Evolutionary conservation across 2,888 invertebrate genomes (phyloP).

Genomic region (Plebejus melissa): DNA sequence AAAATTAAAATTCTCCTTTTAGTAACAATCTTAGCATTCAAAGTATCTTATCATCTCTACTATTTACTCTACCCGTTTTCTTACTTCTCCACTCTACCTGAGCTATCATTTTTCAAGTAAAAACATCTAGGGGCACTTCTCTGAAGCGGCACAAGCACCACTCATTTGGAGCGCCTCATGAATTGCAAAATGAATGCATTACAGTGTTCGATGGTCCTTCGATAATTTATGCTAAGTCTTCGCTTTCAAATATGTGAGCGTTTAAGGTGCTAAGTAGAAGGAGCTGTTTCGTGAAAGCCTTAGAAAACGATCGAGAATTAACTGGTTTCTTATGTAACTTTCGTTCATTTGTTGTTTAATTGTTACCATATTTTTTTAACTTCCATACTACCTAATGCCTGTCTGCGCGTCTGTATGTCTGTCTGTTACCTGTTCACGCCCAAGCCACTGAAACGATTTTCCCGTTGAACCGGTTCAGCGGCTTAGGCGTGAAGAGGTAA

Average conservation of each 20-base stretch:
- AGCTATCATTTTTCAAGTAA: conserved; percentile 35
- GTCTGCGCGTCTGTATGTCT: no score
- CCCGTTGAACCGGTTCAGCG: no score
- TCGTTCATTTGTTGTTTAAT: neutral
- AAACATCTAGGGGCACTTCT: conserved; percentile 42
- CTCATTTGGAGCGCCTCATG: conserved; percentile 38
- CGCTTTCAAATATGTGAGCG: conserved; percentile 32
- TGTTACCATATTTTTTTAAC: no score
- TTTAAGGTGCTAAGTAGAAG: conserved; percentile 2
- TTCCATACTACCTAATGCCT: no score
- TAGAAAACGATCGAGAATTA: neutral
- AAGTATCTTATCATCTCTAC: no score
- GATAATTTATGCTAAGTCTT: conserved; percentile 43
- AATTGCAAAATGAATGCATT: conserved; percentile 48
- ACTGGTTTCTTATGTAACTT: neutral
- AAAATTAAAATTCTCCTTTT: neutral
- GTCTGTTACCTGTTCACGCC: no score
- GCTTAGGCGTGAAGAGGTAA: no score
- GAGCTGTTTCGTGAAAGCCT: neutral
- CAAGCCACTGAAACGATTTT: no score
- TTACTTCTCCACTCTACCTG: neutral
- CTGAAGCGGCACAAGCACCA: conserved; percentile 33
- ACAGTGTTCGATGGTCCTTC: conserved; percentile 39
- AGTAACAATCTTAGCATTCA: no score
- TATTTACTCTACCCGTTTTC: neutral